Evolutionary conservation across 2,888 invertebrate species (phyloP), one percentile per base, ranked within the genome.

Genomic region (Physocephala rufipes): DNA sequence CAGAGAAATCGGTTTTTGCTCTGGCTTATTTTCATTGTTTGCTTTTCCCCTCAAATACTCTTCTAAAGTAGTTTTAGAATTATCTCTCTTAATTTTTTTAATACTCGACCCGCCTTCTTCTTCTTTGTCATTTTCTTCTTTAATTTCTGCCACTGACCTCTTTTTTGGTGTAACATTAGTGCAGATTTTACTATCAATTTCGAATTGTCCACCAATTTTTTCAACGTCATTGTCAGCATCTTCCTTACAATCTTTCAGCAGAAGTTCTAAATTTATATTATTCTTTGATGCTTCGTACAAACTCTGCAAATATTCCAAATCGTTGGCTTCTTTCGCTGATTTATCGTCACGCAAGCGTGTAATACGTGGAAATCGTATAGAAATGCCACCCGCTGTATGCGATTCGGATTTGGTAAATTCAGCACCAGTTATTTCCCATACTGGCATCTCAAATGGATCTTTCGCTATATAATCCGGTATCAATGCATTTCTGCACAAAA

Each of bases 371-470:
- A 97, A 97, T 68, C 97, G 88, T 61, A 97, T 95, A 2, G 97
- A 97, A 79, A 98, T 96, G 1, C 97, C 96, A 79, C 93, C 91
- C 0, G 97, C 97, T 1, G 97, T 97, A 82, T 98, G 97, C 7
- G 93, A 89, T 71, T 92, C 92, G 2, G 93, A 92, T 83, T 92
- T 91, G 2, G 93, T 92, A 76, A 93, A 90, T 84, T 93, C 93
- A 0, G 93, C 93, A 0, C 93, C 90, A 0, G 95, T 95, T 72
- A 97, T 95, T 87, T 97, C 97, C 97, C 97, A 97, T 12, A 98
- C 93, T 0, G 96, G 97, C 84, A 95, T 93, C 30, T 90, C 87
- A 82, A 92, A 92, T 0, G 97, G 97, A 86, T 95, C 91, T 67
- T 86, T 88, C 2, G 95, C 94, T 0, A 97, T 90, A 83, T 95